Evolutionary conservation across 2,113 vertebrate genomes (phyloP).

Genomic region (Saguinus midas): DNA sequence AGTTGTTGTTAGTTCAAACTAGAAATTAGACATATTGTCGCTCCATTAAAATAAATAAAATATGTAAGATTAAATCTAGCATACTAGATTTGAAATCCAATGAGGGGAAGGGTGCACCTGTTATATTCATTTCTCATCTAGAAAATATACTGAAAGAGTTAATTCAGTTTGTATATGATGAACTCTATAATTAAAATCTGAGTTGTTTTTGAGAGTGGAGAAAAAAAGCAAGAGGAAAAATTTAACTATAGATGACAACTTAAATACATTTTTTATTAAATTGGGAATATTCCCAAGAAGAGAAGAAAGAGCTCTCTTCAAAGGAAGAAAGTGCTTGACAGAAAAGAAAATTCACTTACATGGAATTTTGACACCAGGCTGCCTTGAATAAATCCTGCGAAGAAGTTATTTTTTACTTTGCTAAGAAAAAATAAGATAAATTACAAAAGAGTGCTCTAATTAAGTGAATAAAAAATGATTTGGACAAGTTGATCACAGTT

Average conservation of each 20-base stretch:
- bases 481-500: slow-evolving; percentile 1
- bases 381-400: background rate
- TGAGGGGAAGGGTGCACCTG: rapidly evolving
- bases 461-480: slow-evolving; percentile 6
- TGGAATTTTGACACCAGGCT: background rate
- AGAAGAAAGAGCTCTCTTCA: background rate
- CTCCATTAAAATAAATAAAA: background rate
- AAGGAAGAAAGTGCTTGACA: background rate
- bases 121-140: background rate
- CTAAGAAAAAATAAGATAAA: slow-evolving; percentile 9
- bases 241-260: background rate
- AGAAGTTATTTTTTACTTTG: background rate
- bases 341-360: slow-evolving; percentile 26
- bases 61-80: background rate
- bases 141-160: background rate
- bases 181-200: background rate
- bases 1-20: background rate
- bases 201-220: background rate
- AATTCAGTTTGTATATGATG: background rate
- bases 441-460: slow-evolving; percentile 22
- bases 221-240: background rate
- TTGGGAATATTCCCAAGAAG: background rate
- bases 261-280: slow-evolving; percentile 9
- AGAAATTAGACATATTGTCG: background rate
- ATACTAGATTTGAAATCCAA: background rate